phyloP scores from a whole-genome alignment of 2,113 vertebrate genomes.

The Xyliphius kryptos region DNA sequence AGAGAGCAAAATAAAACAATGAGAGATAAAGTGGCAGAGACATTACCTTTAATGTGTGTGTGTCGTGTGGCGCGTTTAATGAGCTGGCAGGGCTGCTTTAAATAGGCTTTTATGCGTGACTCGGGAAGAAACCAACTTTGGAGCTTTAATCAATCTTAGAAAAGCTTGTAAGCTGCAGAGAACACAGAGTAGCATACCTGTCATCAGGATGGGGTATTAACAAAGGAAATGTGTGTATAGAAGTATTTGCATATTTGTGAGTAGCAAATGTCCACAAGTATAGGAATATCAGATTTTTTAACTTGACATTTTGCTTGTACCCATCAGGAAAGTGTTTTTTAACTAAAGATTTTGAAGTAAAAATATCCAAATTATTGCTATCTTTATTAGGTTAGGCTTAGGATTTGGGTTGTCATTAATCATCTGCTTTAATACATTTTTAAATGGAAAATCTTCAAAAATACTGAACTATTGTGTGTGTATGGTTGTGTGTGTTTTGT shows the following conservation, averaged over 20 bases:
- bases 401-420: too few species aligned
- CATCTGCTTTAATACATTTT: too few species aligned
- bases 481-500: too few species aligned
- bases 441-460: too few species aligned
- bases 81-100: constrained; percentile 35
- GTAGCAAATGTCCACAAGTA: too few species aligned
- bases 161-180: constrained; percentile 32
- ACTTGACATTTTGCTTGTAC: too few species aligned
- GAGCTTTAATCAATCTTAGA: constrained; percentile 41
- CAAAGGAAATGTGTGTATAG: constrained; percentile 18
- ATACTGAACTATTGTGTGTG: too few species aligned
- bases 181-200: constrained; percentile 27
- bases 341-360: too few species aligned
- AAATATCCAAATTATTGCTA: too few species aligned
- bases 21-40: constrained; percentile 36
- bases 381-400: too few species aligned
- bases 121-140: constrained; percentile 30
- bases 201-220: constrained; percentile 22
- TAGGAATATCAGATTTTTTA: too few species aligned
- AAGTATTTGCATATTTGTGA: constrained; percentile 3
- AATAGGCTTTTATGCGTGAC: constrained; percentile 33
- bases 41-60: constrained; percentile 46
- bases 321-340: too few species aligned
- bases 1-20: constrained; percentile 51
- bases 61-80: constrained; percentile 37